A percentile compares a stretch with the other conserved stretches of the same genome.
These are phyloP conservation scores for Ooceraea biroi DNA, from an alignment of 1,140 invertebrate genomes.

Conservation along the genomic window DNA sequence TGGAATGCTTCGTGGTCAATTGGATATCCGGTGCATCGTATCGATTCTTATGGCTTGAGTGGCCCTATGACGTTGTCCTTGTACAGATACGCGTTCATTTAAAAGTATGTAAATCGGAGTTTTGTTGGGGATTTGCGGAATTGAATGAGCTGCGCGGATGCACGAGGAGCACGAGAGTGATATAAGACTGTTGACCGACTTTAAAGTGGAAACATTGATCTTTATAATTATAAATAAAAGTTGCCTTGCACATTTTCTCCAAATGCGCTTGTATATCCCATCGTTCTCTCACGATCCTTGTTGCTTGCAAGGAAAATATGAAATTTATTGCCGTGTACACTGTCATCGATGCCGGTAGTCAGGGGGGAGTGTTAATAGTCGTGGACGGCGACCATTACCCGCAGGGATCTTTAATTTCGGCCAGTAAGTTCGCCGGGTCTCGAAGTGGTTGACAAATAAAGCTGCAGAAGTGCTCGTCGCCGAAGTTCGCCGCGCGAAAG, in stretches of 20 bases:
- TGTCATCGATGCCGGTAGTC: slow-evolving; percentile 27
- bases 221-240: too few species aligned
- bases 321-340: slow-evolving; percentile 38
- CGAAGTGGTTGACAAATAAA: slow-evolving; percentile 81
- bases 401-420: slow-evolving; percentile 76
- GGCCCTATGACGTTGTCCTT: slow-evolving; percentile 29
- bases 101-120: slow-evolving; percentile 41
- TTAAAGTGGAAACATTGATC: neutral
- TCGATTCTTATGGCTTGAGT: slow-evolving; percentile 52
- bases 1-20: slow-evolving; percentile 64
- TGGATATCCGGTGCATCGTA: slow-evolving; percentile 65
- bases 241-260: too few species aligned
- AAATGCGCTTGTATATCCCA: too few species aligned
- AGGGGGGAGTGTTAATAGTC: slow-evolving; percentile 49
- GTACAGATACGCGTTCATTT: slow-evolving; percentile 15
- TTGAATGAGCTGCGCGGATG: neutral
- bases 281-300: neutral
- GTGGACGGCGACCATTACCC: slow-evolving; percentile 66
- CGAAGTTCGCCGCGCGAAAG: slow-evolving; percentile 66
- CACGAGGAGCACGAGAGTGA: neutral
- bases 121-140: slow-evolving; percentile 37
- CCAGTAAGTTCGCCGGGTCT: slow-evolving; percentile 30
- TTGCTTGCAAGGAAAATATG: neutral
- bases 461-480: slow-evolving; percentile 49
- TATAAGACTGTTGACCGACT: neutral